Base-by-base conservation (phyloP, 2,888 invertebrate species). In the Dryocosmus kuriphilus region DNA sequence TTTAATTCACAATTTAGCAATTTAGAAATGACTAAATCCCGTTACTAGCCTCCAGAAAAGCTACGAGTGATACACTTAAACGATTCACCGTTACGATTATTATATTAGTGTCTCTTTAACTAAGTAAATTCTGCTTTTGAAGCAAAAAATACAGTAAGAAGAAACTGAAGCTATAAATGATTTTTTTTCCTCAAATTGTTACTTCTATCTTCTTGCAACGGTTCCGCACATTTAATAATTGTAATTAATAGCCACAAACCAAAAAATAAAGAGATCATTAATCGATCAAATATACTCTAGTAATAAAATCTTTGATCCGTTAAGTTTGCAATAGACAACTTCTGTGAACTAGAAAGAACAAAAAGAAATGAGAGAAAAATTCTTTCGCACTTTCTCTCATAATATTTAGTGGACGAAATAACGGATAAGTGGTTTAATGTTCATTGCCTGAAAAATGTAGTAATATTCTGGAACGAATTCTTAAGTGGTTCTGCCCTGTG, bases 161-260 rank as follows among this genome's bases (percentile, higher is more conserved):
- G 30, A 71, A 51, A 51, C 30, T 8, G 19, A 41, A 46, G 27
- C 46, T 27, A 71, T 71, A 51, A 71, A 71, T 51, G 11, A n/a
- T n/a, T 19, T 30, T 51, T 24, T 35, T 71, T 71, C 22, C 11
- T 19, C n/a, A 51, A 71, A 30, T 51, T 71, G 71, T 71, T 71
- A 30, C 46, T 71, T 71, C 51, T 51, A 71, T 71, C 46, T 51
- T 30, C 14, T 51, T 30, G 30, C 30, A 71, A 71, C 71, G 51
- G 71, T 71, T 71, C n/a, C 51, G 51, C 71, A 51, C 71, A 71
- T 71, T 71, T 71, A 51, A 71, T 71, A 30, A 51, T 51, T 30
- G 27, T 30, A 71, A 71, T 71, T 71, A 30, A 71, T 71, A 51
- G 71, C 71, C 46, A 71, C 71, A 71, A 71, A 71, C 9, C 46